Evolutionary conservation across 2,797 vertebrate species (phyloP).

Genomic region (Lutjanus argentimaculatus): DNA sequence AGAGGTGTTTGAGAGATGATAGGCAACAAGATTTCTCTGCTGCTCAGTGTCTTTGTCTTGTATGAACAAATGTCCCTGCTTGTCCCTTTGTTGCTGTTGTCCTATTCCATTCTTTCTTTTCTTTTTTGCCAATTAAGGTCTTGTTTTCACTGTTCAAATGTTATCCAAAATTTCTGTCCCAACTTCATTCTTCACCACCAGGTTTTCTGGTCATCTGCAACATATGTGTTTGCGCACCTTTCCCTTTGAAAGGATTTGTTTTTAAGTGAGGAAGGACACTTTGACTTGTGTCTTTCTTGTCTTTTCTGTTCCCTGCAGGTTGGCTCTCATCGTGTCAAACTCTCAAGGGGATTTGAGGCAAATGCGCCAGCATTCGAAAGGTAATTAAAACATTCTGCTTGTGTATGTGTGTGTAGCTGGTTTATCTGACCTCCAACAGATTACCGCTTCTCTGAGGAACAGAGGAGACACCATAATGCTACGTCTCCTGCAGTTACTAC

Average conservation of each 20-base stretch:
- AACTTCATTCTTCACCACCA: conserved; percentile 41
- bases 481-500: conserved; percentile 18
- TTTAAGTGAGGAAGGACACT: conserved; percentile 12
- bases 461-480: conserved; percentile 22
- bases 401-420: conserved; percentile 23
- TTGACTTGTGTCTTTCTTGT: conserved; percentile 43
- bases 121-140: conserved; percentile 16
- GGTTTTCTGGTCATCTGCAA: conserved; percentile 54
- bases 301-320: conserved; percentile 85
- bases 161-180: conserved; percentile 33
- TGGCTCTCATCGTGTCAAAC: conserved; percentile 98
- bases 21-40: conserved; percentile 17
- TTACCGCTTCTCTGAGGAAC: conserved; percentile 26
- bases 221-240: conserved; percentile 1
- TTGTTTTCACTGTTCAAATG: conserved; percentile 36
- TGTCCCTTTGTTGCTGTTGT: conserved; percentile 39
- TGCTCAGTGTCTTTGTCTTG: conserved; percentile 48
- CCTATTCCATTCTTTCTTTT: conserved; percentile 9
- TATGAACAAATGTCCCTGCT: conserved; percentile 30
- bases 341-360: conserved; percentile 97
- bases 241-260: background rate
- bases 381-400: conserved; percentile 79
- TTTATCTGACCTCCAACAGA: conserved; percentile 41
- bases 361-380: conserved; percentile 99
- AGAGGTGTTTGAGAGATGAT: conserved; percentile 17